These are phyloP conservation scores for Meiosimyza platycephala DNA, from an alignment of 2,888 invertebrate species.

Conservation along the genomic window DNA sequence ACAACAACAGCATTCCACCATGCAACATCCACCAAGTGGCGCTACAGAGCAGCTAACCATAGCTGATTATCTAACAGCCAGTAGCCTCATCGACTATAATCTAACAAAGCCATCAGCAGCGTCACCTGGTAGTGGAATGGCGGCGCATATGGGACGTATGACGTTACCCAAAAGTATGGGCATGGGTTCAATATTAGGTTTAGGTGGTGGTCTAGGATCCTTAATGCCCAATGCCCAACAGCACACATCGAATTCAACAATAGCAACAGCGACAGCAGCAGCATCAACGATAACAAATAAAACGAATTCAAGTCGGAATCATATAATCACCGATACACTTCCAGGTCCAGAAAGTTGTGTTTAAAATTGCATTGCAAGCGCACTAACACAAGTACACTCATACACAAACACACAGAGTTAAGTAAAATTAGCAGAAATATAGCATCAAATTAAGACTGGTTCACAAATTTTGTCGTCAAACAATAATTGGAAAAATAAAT, in stretches of 20 bases:
- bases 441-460: too few species aligned
- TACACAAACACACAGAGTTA: too few species aligned
- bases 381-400: neutral
- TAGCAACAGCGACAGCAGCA: constrained; percentile 39
- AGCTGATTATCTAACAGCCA: constrained; percentile 64
- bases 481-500: too few species aligned
- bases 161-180: constrained; percentile 60
- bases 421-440: too few species aligned
- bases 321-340: constrained; percentile 84
- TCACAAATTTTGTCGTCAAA: too few species aligned
- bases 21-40: constrained; percentile 44
- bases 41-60: constrained; percentile 60
- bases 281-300: constrained; percentile 61
- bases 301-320: constrained; percentile 73
- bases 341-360: constrained; percentile 92
- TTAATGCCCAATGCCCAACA: constrained; percentile 48
- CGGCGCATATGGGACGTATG: constrained; percentile 52
- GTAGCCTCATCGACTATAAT: constrained; percentile 65
- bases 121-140: constrained; percentile 9
- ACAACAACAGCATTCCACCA: constrained; percentile 34
- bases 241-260: constrained; percentile 23
- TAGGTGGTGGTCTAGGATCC: constrained; percentile 43
- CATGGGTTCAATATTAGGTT: constrained; percentile 46
- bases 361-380: constrained; percentile 65
- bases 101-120: constrained; percentile 53